Base-by-base conservation (phyloP, 1,140 invertebrate species). In the Dryas iulia region DNA sequence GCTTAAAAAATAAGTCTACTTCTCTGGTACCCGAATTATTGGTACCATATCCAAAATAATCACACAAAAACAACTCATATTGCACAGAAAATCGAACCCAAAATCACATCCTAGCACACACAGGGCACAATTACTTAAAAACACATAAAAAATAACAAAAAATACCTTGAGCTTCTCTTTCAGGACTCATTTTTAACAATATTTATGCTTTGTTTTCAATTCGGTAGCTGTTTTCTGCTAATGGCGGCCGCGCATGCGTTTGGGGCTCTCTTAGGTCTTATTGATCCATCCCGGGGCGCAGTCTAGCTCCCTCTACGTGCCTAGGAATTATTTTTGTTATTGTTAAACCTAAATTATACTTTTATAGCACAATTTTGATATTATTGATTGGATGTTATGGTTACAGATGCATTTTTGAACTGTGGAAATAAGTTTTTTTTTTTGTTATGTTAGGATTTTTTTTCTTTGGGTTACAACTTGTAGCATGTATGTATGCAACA, bases 141-240 rank as follows among this genome's bases (percentile, higher is more conserved):
- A 47, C 23, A 67, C 33, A 65, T 58, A 28, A 59, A 58, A n/a
- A 21, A 21, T 3, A n/a, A 14, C 14, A 14, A 35, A 35, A 35
- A 59, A 66, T 78, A 87, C 85, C 85, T 75, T 81, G 79, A 21
- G 67, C 54, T 63, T 86, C 82, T 35, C 79, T 72, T 59, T 83
- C 81, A 0, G 82, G 71, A 31, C 77, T 81, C 82, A 83, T 84
- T 78, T 83, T 79, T n/a, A 33, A 66, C 54, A 71, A 70, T 71
- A 65, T 69, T 74, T 69, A 47, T 31, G 53, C 72, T 79, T 77
- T 83, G 73, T 83, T 79, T 79, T 78, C 71, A 68, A 63, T 28
- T 33, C 61, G 62, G 59, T 70, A 70, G 71, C 28, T 73, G 65
- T 69, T 64, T 73, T 52, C 3, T 18, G 3, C 39, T 11, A 26